Percentiles rank a stretch among this genome's conserved stretches.
phyloP scores from a whole-genome alignment of 2,113 vertebrate genomes.

The Galemys pyrenaicus region DNA sequence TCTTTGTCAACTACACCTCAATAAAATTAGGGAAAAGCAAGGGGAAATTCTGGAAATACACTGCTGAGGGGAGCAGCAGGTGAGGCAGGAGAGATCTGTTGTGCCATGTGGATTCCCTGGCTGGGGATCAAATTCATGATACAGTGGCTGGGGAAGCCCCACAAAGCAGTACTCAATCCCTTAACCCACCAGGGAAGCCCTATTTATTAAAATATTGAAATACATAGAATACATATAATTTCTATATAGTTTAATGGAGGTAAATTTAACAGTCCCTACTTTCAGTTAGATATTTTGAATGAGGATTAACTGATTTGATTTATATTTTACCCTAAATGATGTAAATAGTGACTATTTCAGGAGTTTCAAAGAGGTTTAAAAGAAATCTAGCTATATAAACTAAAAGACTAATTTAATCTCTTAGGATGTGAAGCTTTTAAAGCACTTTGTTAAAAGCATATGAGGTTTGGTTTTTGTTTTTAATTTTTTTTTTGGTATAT shows the following conservation, averaged over 20 bases:
- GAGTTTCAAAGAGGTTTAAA: neutral
- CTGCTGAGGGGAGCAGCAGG: no score
- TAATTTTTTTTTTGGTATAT: neutral
- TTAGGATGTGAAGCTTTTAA: neutral
- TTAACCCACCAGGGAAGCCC: no score
- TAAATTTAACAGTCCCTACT: neutral
- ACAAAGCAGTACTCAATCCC: no score
- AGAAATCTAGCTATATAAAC: conserved; percentile 24
- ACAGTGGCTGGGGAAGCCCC: no score
- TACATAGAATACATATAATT: neutral
- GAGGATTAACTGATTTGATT: neutral
- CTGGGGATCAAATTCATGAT: no score
- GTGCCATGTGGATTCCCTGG: no score
- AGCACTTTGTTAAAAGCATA: neutral
- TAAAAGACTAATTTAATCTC: neutral
- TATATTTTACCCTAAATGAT: neutral
- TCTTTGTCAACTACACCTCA: neutral
- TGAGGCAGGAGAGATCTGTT: no score
- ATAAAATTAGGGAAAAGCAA: neutral
- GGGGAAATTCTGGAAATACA: neutral
- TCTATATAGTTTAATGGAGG: neutral
- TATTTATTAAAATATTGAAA: conserved; percentile 24
- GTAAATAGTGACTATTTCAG: neutral
- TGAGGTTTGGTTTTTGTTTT: neutral
- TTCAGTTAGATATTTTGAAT: conserved; percentile 20